These are phyloP conservation scores for Frankliniella fusca DNA, from an alignment of 2,888 invertebrate species.

Conservation along the genomic window DNA sequence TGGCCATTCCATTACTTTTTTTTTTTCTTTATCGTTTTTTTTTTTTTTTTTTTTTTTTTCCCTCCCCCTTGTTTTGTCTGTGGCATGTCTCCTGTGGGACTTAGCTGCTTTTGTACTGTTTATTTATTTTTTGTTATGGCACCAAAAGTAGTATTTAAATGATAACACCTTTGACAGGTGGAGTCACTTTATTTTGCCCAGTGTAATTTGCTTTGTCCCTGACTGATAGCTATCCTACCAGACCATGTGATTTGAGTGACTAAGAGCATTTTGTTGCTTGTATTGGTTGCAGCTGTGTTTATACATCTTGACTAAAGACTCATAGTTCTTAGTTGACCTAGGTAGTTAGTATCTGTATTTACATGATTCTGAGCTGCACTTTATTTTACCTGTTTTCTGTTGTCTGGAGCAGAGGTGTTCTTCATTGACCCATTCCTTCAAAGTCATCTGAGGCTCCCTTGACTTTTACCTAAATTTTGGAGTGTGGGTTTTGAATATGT, in stretches of 20 bases:
- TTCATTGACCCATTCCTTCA: no score
- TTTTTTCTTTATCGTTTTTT: background rate
- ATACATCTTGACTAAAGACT: no score
- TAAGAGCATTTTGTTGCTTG: background rate
- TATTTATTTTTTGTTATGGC: constrained; percentile 12
- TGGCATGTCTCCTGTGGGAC: background rate
- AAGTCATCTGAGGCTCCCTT: no score
- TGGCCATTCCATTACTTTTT: constrained; percentile 19
- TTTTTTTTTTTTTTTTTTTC: no score
- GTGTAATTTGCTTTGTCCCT: background rate
- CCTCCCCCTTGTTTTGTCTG: no score
- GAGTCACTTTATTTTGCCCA: background rate
- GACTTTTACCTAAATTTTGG: no score
- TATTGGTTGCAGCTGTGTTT: background rate
- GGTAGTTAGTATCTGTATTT: no score
- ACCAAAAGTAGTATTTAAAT: constrained; percentile 10
- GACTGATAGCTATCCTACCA: background rate
- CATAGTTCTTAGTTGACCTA: no score
- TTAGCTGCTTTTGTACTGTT: constrained; percentile 1
- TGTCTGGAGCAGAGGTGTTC: no score
- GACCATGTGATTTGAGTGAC: background rate
- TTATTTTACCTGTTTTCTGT: no score
- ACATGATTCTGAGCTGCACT: no score
- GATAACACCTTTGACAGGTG: background rate
- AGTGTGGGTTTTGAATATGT: background rate